A percentile compares a stretch with the other conserved stretches of the same genome.
Evolutionary conservation across 2,113 vertebrate genomes (phyloP).

Genomic region (Coturnix japonica): DNA sequence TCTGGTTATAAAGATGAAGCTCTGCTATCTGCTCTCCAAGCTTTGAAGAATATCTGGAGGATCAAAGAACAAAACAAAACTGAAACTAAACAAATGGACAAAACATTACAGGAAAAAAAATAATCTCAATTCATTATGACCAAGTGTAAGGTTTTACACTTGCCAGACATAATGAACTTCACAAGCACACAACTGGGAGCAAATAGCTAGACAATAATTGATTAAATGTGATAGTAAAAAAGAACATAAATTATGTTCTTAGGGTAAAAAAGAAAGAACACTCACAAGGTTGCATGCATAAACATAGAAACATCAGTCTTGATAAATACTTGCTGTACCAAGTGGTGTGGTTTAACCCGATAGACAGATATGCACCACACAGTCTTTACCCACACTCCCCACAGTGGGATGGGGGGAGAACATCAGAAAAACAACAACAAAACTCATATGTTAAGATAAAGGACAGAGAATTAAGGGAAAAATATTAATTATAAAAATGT

Average conservation of each 20-base stretch:
- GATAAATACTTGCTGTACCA: not conserved
- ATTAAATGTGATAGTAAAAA: not conserved
- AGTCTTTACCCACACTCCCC: no score
- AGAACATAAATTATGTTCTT: not conserved
- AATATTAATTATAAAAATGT: not conserved
- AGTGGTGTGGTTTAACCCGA: not conserved
- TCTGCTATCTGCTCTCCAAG: constrained; percentile 90
- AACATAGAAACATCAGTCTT: not conserved
- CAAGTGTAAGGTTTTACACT: not conserved
- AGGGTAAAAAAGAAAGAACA: not conserved
- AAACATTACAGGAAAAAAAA: not conserved
- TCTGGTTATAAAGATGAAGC: constrained; percentile 91
- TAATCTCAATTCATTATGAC: not conserved
- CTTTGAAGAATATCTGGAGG: constrained; percentile 79
- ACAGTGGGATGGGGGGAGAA: not conserved
- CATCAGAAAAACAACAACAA: not conserved
- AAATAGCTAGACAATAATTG: not conserved
- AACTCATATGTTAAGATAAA: not conserved
- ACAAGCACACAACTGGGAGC: not conserved
- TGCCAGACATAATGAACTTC: not conserved
- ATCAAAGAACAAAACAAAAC: not conserved
- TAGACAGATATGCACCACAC: no score
- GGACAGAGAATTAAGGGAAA: not conserved
- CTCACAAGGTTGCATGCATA: not conserved
- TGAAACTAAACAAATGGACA: not conserved